Base-by-base conservation (phyloP, 2,888 invertebrate species). In the Hedychridium roseum region DNA sequence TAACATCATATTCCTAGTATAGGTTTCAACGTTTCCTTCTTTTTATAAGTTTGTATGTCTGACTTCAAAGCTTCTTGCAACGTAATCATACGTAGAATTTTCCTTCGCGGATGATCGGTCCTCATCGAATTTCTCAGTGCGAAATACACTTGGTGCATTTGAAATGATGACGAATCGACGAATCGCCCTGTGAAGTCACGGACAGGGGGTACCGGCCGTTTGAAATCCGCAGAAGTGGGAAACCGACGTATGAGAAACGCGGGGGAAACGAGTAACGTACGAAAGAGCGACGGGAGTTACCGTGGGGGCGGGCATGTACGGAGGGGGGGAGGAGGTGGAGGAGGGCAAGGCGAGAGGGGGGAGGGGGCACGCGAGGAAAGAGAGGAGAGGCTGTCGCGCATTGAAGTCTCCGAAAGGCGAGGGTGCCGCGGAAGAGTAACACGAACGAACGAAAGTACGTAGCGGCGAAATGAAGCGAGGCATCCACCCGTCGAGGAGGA, bases 341-440 rank as follows among this genome's bases (percentile, higher is more conserved):
- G 38, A 31, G 37, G 20, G 14, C 21, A 44, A 35, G 57, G 38
- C 27, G 2, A 38, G 32, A 26, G 23, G 36, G 28, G 40, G 20
- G 41, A 32, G 35, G 52, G 42, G 48, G 50, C 43, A 38, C 47
- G 50, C 41, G 44, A 38, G 45, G 44, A 38, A 57, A 55, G 64
- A 55, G 60, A 56, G 60, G 55, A 60, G 59, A 54, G 64, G 57
- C 61, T 66, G 68, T 71, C 75, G 68, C 66, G 78, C 77, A 68
- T 78, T 73, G 68, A 79, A 78, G 66, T 78, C 78, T 78, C 77
- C 73, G 62, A 65, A 61, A 47, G 51, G 51, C 42, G 52, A 54
- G 61, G 61, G 54, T 60, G 63, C 64, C 57, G 46, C 52, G 52
- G 44, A 44, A 64, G 58, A 61, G 64, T 64, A 64, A 64, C 64